Percentiles rank a stretch among this genome's conserved stretches.
These are phyloP conservation scores for Sabatieria punctata DNA, from an alignment of 2,888 invertebrate genomes.

Conservation along the genomic window DNA sequence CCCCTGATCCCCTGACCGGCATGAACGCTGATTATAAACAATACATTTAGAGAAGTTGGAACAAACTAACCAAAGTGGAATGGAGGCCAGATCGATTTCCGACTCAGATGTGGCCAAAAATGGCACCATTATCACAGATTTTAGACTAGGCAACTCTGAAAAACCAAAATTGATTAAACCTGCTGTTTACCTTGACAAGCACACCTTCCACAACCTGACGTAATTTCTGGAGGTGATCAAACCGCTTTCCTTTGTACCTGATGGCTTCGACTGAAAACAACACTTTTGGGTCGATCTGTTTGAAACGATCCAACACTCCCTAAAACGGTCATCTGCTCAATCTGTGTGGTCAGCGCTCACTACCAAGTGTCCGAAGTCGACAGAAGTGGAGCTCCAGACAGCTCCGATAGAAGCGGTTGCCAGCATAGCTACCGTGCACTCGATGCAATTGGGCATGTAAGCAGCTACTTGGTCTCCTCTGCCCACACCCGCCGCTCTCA, in stretches of 20 bases:
- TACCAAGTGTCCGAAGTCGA: conserved; percentile 41
- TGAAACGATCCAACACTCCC: conserved; percentile 38
- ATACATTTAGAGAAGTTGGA: too few species aligned
- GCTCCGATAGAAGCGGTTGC: conserved; percentile 41
- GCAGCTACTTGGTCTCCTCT: conserved; percentile 38
- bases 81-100: too few species aligned
- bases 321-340: conserved; percentile 14
- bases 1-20: too few species aligned
- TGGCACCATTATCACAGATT: conserved; percentile 19
- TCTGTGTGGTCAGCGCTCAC: conserved; percentile 10
- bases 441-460: conserved; percentile 40
- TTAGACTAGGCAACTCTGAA: conserved; percentile 15
- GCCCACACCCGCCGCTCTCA: conserved; percentile 32
- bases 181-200: background rate
- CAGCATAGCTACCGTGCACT: conserved; percentile 40
- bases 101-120: conserved; percentile 12
- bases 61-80: too few species aligned
- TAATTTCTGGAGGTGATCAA: conserved; percentile 39
- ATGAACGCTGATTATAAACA: too few species aligned
- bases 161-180: background rate
- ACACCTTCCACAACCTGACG: conserved; percentile 33
- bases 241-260: conserved; percentile 40
- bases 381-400: conserved; percentile 41
- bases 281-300: conserved; percentile 40
- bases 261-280: conserved; percentile 42